Evolutionary conservation across 2,113 vertebrate species (phyloP).

Genomic region (Peucedramus taeniatus): DNA sequence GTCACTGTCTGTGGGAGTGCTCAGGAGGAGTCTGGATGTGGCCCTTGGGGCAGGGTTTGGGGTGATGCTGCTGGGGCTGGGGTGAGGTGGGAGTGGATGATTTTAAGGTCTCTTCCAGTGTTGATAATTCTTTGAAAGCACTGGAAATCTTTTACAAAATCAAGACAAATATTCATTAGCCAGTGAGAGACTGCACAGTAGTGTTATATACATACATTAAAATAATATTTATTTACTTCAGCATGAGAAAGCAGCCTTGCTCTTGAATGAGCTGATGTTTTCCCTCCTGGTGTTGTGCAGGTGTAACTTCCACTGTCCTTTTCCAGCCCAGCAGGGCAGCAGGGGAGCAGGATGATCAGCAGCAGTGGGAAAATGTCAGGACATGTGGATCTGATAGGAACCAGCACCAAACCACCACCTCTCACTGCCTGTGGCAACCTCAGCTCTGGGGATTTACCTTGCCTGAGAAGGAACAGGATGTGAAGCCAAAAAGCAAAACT

Average conservation of each 20-base stretch:
- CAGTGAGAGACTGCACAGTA: not conserved
- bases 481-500: not conserved
- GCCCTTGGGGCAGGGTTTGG: not conserved
- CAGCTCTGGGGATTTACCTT: not conserved
- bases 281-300: not conserved
- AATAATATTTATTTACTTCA: not conserved
- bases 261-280: not conserved
- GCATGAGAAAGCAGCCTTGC: not conserved
- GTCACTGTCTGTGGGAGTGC: fast-evolving
- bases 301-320: not conserved
- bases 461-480: not conserved
- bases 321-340: not conserved
- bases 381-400: not conserved
- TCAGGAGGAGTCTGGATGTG: not conserved
- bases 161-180: not conserved
- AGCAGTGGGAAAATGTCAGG: not conserved
- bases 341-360: not conserved
- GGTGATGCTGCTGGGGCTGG: not conserved
- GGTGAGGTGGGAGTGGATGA: not conserved
- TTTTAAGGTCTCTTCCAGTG: not conserved
- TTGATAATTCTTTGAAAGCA: not conserved
- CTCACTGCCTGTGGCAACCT: not conserved
- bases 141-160: not conserved
- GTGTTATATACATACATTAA: not conserved
- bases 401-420: not conserved